These are phyloP conservation scores for Calonectris borealis DNA, from an alignment of 2,113 vertebrate species.

Conservation along the genomic window DNA sequence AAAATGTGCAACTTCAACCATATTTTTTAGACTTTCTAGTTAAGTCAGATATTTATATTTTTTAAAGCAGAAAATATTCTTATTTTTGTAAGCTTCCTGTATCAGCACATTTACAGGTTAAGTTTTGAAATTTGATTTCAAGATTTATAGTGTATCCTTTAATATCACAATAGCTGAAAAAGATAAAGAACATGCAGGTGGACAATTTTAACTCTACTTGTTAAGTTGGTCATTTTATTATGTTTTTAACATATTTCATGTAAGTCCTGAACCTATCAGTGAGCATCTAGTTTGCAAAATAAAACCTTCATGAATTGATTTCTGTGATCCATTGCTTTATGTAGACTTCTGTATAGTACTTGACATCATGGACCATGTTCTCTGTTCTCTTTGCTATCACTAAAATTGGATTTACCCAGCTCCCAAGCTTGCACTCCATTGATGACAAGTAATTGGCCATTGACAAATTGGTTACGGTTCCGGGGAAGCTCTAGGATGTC, in stretches of 20 bases:
- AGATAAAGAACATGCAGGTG: background rate
- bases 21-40: background rate
- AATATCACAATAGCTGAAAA: background rate
- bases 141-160: background rate
- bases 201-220: background rate
- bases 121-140: background rate
- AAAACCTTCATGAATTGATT: background rate
- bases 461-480: background rate
- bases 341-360: background rate
- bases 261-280: background rate
- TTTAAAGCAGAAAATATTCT: background rate
- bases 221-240: background rate
- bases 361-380: background rate
- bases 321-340: background rate
- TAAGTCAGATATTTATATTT: background rate
- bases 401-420: background rate
- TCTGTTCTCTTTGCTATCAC: background rate
- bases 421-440: background rate
- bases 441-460: background rate
- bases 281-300: background rate
- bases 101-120: background rate
- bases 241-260: background rate
- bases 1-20: background rate
- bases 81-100: background rate
- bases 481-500: background rate